Percentiles rank a stretch among this genome's conserved stretches.
phyloP scores from a whole-genome alignment of 2,797 vertebrate species.

The Bucorvus abyssinicus region DNA sequence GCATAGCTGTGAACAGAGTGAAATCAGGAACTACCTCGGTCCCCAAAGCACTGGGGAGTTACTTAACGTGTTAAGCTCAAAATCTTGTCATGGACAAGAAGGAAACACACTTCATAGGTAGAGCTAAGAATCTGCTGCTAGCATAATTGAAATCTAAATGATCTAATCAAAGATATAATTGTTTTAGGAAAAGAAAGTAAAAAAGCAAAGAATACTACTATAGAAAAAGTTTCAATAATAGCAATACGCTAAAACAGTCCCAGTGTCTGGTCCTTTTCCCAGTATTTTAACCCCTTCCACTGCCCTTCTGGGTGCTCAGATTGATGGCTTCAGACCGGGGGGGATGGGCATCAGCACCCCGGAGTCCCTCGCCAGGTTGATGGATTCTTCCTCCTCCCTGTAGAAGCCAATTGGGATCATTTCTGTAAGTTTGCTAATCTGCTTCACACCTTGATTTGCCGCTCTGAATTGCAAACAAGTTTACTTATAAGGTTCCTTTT shows the following conservation, averaged over 20 bases:
- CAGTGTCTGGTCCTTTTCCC: neutral
- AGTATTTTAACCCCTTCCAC: neutral
- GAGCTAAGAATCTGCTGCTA: neutral
- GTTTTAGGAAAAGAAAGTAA: neutral
- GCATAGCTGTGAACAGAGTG: neutral
- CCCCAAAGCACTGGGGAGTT: neutral
- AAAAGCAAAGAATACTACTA: neutral
- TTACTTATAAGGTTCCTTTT: neutral
- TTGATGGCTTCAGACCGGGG: neutral
- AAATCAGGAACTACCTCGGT: neutral
- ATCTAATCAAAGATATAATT: neutral
- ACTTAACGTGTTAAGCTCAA: neutral
- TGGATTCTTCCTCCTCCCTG: neutral
- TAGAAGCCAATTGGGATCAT: neutral
- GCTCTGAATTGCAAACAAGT: neutral
- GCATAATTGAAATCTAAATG: neutral
- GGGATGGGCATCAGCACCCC: neutral
- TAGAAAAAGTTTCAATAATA: neutral
- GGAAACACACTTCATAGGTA: neutral
- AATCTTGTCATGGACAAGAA: neutral
- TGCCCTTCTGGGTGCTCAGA: neutral
- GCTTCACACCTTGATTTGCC: neutral
- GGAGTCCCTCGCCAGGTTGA: neutral
- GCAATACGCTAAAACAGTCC: neutral
- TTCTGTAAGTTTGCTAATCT: neutral